Evolutionary conservation across 2,888 invertebrate genomes (phyloP).

Genomic region (Oasisia sp.): DNA sequence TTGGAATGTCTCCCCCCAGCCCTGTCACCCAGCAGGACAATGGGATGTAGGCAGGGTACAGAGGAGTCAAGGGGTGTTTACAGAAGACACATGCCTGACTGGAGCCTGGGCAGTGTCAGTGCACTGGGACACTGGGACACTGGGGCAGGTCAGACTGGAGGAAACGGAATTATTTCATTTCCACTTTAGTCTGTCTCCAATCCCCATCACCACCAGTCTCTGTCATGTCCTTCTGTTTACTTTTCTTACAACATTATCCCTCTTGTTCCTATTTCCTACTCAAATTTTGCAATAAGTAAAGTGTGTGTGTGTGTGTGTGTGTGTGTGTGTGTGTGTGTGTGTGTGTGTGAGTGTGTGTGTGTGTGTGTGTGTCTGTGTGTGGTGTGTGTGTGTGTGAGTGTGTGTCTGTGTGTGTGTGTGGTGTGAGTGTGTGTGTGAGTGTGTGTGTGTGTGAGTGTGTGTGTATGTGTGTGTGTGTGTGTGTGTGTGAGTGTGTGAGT

Average conservation of each 20-base stretch:
- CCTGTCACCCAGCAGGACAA: neutral
- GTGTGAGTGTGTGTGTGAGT: too few species aligned
- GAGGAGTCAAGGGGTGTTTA: neutral
- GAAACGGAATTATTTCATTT: neutral
- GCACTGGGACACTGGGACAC: neutral
- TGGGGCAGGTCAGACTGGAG: neutral
- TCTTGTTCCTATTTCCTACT: neutral
- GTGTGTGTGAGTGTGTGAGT: too few species aligned
- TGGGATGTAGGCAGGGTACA: neutral
- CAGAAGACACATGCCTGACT: neutral
- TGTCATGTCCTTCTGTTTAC: neutral
- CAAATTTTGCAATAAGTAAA: neutral
- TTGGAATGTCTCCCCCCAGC: neutral
- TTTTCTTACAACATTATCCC: neutral
- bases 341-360: too few species aligned
- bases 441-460: too few species aligned
- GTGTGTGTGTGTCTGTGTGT: too few species aligned
- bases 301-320: too few species aligned
- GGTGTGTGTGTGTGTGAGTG: too few species aligned
- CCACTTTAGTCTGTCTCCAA: neutral
- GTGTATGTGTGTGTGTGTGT: too few species aligned
- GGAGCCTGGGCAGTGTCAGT: neutral
- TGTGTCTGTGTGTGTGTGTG: too few species aligned
- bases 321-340: too few species aligned
- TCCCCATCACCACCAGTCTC: neutral